Conservation (phyloP, 2,888 invertebrate genomes). For the Platycheirus rosarum region DNA sequence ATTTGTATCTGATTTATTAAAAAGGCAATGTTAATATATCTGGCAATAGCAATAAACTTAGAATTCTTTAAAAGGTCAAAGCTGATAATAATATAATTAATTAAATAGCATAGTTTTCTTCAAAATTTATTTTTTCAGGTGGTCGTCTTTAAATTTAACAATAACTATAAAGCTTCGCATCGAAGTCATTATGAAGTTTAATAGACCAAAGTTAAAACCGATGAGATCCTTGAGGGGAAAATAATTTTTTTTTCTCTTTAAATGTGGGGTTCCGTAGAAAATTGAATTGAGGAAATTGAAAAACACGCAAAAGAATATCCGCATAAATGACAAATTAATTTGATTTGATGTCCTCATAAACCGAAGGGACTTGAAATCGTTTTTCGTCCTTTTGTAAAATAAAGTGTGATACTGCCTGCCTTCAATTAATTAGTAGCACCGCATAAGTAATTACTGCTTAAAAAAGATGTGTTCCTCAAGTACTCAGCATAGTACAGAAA, state of each 20-base stretch:
- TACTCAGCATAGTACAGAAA: slow-evolving; percentile 30
- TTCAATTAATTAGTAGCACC: slow-evolving; percentile 70
- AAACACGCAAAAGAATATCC: slow-evolving; percentile 67
- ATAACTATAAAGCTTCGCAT: slow-evolving; percentile 10
- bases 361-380: slow-evolving; percentile 28
- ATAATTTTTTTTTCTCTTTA: slow-evolving; percentile 17
- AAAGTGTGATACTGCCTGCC: slow-evolving; percentile 40
- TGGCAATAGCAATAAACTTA: too few species aligned
- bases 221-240: slow-evolving; percentile 41
- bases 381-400: slow-evolving; percentile 32
- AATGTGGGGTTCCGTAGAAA: slow-evolving; percentile 17
- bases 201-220: slow-evolving; percentile 58
- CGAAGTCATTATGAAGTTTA: slow-evolving; percentile 63
- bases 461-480: neutral
- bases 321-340: slow-evolving; percentile 73
- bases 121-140: too few species aligned
- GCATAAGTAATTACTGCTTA: slow-evolving; percentile 47
- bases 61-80: too few species aligned
- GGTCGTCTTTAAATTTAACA: slow-evolving; percentile 60
- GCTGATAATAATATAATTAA: too few species aligned
- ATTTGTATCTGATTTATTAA: slow-evolving; percentile 23
- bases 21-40: too few species aligned
- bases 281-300: slow-evolving; percentile 48
- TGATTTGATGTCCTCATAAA: slow-evolving; percentile 68
- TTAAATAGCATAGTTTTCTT: too few species aligned